Conservation (phyloP, 2,113 vertebrate genomes). For the Strix uralensis region DNA sequence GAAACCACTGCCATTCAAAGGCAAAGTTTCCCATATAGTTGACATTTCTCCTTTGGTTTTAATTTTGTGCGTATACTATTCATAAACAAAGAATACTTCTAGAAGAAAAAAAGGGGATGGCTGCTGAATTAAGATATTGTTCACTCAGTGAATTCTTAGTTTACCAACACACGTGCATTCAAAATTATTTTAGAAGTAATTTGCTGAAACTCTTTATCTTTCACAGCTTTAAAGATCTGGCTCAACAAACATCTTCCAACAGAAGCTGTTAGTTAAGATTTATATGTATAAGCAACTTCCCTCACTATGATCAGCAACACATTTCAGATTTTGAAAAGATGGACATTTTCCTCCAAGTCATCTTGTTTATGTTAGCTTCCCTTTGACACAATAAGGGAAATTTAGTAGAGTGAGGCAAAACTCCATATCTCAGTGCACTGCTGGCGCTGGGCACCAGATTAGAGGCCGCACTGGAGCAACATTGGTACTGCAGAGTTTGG, state of each 20-base stretch:
- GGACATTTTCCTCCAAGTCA: neutral
- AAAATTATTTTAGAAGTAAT: neutral
- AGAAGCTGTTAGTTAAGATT: neutral
- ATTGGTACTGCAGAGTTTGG: neutral
- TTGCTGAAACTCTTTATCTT: neutral
- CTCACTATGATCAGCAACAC: accelerated
- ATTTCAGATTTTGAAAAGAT: neutral
- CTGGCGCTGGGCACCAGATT: neutral
- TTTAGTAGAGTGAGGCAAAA: neutral
- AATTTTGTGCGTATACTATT: neutral
- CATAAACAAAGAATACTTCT: neutral
- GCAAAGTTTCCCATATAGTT: neutral
- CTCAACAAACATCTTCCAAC: neutral
- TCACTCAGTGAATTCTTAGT: neutral
- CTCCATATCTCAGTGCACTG: neutral
- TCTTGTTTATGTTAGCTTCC: neutral
- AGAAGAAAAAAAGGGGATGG: neutral
- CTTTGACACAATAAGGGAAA: neutral
- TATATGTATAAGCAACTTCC: neutral
- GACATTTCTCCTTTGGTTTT: neutral
- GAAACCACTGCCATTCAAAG: neutral
- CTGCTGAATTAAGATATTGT: neutral
- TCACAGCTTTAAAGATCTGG: neutral
- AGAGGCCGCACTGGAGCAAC: neutral
- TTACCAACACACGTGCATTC: neutral